Percentiles rank a stretch among this genome's conserved stretches.
Evolutionary conservation across 2,888 invertebrate genomes (phyloP).

Genomic region (Ophion ellenae): DNA sequence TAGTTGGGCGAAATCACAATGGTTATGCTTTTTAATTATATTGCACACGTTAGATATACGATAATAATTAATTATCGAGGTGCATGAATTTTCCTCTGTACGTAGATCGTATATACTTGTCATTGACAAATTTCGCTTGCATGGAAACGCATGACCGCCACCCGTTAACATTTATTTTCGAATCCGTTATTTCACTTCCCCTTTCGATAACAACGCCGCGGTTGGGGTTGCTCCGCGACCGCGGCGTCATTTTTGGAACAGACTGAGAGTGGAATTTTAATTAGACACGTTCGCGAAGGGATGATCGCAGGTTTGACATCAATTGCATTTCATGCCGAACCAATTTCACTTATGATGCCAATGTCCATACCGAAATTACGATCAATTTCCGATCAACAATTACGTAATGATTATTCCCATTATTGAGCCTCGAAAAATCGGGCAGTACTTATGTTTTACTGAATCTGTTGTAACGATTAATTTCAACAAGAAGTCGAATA

Average conservation of each 20-base stretch:
- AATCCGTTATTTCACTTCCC: constrained; percentile 18
- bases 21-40: neutral
- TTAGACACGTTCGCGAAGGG: neutral
- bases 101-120: neutral
- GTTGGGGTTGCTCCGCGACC: neutral
- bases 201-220: neutral
- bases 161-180: constrained; percentile 14
- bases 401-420: too few relatives aligned
- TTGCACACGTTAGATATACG: neutral
- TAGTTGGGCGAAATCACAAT: neutral
- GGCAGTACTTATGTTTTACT: too few relatives aligned
- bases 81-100: neutral
- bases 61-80: neutral
- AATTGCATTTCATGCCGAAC: too few relatives aligned
- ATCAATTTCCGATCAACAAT: too few relatives aligned
- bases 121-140: neutral
- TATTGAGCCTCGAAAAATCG: too few relatives aligned
- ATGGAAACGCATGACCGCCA: neutral
- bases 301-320: neutral
- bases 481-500: too few relatives aligned
- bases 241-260: neutral
- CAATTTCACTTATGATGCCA: too few relatives aligned
- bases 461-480: too few relatives aligned
- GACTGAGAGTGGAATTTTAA: neutral
- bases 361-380: too few relatives aligned